Conservation (phyloP, 2,888 invertebrate species). For the Lordiphosa fenestrarum region DNA sequence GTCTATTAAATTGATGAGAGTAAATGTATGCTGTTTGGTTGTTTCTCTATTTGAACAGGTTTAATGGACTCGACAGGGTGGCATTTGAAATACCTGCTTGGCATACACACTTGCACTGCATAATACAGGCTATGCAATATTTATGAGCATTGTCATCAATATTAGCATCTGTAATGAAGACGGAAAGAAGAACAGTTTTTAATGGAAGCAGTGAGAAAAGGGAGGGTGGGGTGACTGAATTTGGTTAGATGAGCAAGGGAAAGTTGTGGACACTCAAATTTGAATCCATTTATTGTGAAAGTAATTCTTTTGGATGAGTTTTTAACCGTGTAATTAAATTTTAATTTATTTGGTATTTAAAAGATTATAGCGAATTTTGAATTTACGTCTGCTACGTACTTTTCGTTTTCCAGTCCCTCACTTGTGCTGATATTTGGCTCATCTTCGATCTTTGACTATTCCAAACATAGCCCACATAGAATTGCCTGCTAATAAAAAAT, state of each 20-base stretch:
- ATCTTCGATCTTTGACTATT: too few species aligned
- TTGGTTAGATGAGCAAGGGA: neutral
- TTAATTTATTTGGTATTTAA: too few species aligned
- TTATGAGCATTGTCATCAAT: slow-evolving; percentile 19
- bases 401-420: too few species aligned
- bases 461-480: too few species aligned
- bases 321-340: too few species aligned
- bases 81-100: neutral
- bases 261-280: too few species aligned
- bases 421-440: too few species aligned
- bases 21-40: slow-evolving; percentile 31
- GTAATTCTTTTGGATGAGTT: too few species aligned
- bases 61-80: slow-evolving; percentile 27
- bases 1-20: slow-evolving; percentile 52
- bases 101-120: slow-evolving; percentile 6
- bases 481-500: too few species aligned
- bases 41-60: slow-evolving; percentile 34
- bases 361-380: too few species aligned
- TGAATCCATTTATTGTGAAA: too few species aligned
- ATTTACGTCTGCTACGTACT: too few species aligned
- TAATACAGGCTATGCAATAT: slow-evolving; percentile 23
- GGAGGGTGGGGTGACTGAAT: neutral
- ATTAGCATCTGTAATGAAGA: slow-evolving; percentile 37
- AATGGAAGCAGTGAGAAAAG: slow-evolving; percentile 1
- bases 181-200: neutral